phyloP scores from a whole-genome alignment of 2,113 vertebrate genomes.

The Leptosomus discolor region DNA sequence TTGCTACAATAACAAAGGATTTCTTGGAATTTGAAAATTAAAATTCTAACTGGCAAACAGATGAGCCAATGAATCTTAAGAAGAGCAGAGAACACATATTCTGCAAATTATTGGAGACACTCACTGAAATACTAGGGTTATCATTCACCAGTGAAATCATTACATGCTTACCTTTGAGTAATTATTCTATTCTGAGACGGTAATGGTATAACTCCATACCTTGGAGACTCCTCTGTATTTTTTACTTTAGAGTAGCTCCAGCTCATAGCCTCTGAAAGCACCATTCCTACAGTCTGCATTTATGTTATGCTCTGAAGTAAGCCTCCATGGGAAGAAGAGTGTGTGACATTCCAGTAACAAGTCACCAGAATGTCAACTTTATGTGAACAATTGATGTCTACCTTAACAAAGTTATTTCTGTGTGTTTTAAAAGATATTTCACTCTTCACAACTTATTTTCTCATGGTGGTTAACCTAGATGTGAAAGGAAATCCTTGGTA shows the following conservation, averaged over 20 bases:
- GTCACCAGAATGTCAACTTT: not conserved
- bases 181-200: not conserved
- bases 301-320: not conserved
- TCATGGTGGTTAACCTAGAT: not conserved
- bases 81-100: not conserved
- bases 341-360: not conserved
- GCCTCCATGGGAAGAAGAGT: not conserved
- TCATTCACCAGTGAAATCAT: not conserved
- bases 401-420: not conserved
- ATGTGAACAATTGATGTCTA: not conserved
- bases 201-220: not conserved
- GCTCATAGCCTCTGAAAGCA: not conserved
- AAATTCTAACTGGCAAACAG: not conserved
- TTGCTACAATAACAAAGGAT: not conserved
- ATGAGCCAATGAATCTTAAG: not conserved
- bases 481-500: not conserved
- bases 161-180: not conserved
- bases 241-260: not conserved
- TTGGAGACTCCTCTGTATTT: not conserved
- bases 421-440: not conserved
- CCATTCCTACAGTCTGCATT: not conserved
- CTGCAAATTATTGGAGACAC: not conserved
- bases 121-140: not conserved
- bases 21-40: not conserved
- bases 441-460: not conserved